Percentiles rank a stretch among this genome's conserved stretches.
Conservation (phyloP, 1,140 invertebrate species). For the Aphis gossypii region DNA sequence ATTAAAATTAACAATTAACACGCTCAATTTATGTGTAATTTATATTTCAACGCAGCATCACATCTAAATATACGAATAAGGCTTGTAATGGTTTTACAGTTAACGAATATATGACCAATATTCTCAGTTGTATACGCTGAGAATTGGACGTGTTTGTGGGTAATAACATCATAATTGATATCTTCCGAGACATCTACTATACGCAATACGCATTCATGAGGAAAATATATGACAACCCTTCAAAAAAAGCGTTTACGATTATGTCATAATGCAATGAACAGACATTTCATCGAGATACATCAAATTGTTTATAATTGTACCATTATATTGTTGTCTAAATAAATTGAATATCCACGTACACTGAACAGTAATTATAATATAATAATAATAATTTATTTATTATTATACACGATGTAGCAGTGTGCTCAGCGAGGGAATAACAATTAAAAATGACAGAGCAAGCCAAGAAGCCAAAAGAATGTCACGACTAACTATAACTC, state of each 20-base stretch:
- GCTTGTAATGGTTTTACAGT: background rate
- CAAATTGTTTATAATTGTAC: background rate
- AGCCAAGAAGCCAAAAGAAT: too few relatives aligned
- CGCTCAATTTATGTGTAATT: background rate
- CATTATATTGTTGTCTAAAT: too few relatives aligned
- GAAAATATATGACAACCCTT: background rate
- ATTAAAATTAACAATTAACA: constrained; percentile 3
- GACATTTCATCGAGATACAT: background rate
- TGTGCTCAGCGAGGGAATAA: too few relatives aligned
- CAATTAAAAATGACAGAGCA: too few relatives aligned
- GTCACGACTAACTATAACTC: too few relatives aligned
- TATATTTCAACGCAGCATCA: background rate
- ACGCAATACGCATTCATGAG: background rate
- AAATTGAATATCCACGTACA: too few relatives aligned
- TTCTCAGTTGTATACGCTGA: background rate
- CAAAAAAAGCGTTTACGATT: background rate
- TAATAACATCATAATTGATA: background rate
- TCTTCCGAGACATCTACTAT: background rate
- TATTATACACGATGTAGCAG: too few relatives aligned
- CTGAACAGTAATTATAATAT: too few relatives aligned
- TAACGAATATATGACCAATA: background rate
- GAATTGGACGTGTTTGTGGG: background rate
- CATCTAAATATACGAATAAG: background rate
- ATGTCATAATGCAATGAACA: background rate
- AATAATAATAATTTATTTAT: too few relatives aligned